Base-by-base conservation (phyloP, 2,113 vertebrate species). In the Nycticebus coucang region DNA sequence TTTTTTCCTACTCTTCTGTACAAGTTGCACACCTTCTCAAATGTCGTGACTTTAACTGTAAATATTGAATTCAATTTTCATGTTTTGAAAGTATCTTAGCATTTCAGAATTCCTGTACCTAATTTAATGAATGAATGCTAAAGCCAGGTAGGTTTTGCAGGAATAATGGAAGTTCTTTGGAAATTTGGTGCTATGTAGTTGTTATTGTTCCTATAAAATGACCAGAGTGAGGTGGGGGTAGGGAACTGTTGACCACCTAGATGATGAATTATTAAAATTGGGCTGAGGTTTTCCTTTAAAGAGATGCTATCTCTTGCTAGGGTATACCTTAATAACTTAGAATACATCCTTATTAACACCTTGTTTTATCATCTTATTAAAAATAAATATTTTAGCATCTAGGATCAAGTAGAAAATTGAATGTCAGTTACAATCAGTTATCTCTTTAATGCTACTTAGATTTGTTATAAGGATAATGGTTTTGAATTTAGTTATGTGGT, bases 121-220 rank as follows among this genome's bases (percentile, higher is more conserved):
- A 72, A 81, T 89, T 57, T n/a, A n/a, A 57, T 89, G 80, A 88
- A 35, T 60, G 75, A 91, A 91, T 95, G 37, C 35, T 81, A 96
- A 97, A 85, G n/a, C 19, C 66, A 94, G 81, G 66, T 97, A 97
- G 97, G 91, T 97, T 87, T 95, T 97, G 24, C 45, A 66, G 8
- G 30, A 95, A 96, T 74, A 90, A 87, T 86, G 72, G 66, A 97
- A 92, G 30, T 68, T 98, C 94, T 97, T 80, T 87, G 37, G 57
- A 86, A 91, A 91, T 93, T 12, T 80, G 50, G 17, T 92, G 4
- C 21, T 84, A 3, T 30, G 1, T 92, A 85, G n/a, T 59, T 83
- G 50, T 89, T 96, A 33, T n/a, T 84, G 10, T 95, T 94, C 57
- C 55, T 62, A 37, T 81, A 35, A 55, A 71, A 71, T 90, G 41